Base-by-base conservation (phyloP, 2,888 invertebrate genomes). In the Adelognathus sp. region DNA sequence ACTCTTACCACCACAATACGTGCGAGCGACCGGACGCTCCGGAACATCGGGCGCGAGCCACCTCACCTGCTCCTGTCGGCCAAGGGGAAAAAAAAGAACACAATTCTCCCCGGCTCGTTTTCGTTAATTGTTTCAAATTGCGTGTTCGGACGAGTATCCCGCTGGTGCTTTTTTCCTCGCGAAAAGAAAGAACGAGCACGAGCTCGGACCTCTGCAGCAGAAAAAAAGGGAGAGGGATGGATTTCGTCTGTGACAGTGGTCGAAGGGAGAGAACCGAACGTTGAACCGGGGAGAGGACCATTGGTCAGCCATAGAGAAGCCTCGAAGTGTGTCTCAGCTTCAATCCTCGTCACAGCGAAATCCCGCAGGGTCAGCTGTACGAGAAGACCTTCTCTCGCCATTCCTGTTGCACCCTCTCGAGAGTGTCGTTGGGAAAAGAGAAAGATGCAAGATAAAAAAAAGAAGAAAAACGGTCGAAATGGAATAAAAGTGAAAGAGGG, bases 121-220 rank as follows among this genome's bases (percentile, higher is more conserved):
- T 78, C 63, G 77, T 58, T 74, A 74, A 79, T 79, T 79, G 60
- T 70, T 70, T 74, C 60, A 71, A 79, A 74, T 74, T 79, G 78
- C 64, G 33, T 21, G 60, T 64, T n/a, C 14, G 27, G 66, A 24
- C 24, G 63, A 18, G 27, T 36, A 27, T 29, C 52, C n/a, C 16
- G 16, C 7, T 16, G 56, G 58, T 29, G 27, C 21, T 44, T 50
- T 9, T 36, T 14, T n/a, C n/a, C n/a, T n/a, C 16, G 44, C 41
- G 70, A 21, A 41, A 60, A 74, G 24, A 67, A 27, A 52, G 29
- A 39, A 29, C 29, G 39, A 16, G 18, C n/a, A 46, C 16, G 46
- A 46, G 46, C 16, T 46, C 16, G 46, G 21, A 21, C 16, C 21
- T 46, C 9, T 21, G 11, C 16, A 41, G 41, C 7, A 9, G n/a